These are phyloP conservation scores for Campylorhamphus procurvoides DNA, from an alignment of 2,113 vertebrate genomes.

Conservation along the genomic window DNA sequence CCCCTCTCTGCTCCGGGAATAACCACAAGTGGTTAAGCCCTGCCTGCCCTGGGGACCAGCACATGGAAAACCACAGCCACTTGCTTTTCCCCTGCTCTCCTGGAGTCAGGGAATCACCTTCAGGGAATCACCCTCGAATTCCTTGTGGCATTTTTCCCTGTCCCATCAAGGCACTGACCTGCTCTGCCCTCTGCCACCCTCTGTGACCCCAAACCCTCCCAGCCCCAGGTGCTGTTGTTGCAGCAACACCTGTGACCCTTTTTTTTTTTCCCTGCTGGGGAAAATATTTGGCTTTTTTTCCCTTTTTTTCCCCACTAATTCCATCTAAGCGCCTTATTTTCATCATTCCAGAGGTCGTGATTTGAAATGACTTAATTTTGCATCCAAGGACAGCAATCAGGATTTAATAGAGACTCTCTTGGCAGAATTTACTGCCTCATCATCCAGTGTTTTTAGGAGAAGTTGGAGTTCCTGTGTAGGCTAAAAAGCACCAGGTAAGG, in stretches of 20 bases:
- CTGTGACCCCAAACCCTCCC: background rate
- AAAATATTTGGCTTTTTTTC: background rate
- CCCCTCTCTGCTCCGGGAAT: background rate
- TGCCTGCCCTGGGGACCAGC: background rate
- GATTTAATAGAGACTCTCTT: background rate
- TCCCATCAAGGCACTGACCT: slow-evolving; percentile 3
- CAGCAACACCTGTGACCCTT: background rate
- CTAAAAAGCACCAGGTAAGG: background rate
- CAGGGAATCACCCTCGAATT: background rate
- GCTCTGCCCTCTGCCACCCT: background rate
- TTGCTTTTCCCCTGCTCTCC: background rate
- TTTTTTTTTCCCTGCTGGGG: background rate
- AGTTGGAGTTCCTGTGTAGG: background rate
- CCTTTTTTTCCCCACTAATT: background rate
- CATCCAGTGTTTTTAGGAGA: background rate
- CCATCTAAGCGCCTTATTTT: background rate
- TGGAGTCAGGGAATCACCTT: background rate
- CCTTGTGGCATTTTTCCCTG: background rate
- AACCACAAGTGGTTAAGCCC: background rate
- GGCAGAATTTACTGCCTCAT: background rate
- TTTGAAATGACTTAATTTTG: background rate
- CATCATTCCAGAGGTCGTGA: background rate
- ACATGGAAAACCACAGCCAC: background rate
- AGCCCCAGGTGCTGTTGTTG: background rate
- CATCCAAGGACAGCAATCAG: background rate